phyloP scores from a whole-genome alignment of 1,140 invertebrate species.

The Periplaneta americana region DNA sequence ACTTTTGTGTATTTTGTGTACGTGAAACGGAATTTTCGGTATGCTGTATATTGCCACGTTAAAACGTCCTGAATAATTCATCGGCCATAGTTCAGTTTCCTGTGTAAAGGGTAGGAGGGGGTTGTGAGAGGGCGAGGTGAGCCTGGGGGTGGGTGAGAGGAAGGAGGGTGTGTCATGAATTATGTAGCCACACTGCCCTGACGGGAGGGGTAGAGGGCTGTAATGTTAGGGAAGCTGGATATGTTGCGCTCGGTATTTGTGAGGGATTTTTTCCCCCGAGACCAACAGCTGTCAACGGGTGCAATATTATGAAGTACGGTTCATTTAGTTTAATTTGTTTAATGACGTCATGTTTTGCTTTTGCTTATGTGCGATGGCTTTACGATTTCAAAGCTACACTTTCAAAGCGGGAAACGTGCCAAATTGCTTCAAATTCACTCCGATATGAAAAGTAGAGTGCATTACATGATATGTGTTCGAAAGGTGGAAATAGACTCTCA shows the following conservation, averaged over 20 bases:
- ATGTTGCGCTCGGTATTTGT: neutral
- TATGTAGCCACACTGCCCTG: neutral
- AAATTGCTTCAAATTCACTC: neutral
- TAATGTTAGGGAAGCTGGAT: neutral
- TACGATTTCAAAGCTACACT: neutral
- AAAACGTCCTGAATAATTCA: neutral
- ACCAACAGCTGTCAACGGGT: neutral
- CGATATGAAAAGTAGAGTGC: neutral
- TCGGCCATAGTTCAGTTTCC: neutral
- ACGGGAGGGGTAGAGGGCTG: neutral
- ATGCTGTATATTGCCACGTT: neutral
- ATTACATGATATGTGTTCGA: neutral
- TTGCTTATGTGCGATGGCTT: neutral
- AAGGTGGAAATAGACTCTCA: no score
- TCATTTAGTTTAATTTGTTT: neutral
- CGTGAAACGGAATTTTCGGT: neutral
- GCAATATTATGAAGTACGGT: neutral
- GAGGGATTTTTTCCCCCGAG: neutral
- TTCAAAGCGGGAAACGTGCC: neutral
- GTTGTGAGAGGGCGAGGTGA: neutral
- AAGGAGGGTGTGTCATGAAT: neutral
- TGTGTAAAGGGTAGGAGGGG: neutral
- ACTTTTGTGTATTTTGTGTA: neutral
- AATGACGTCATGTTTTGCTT: neutral
- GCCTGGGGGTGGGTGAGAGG: neutral